Conservation (phyloP, 2,113 vertebrate species). For the Climacteris rufus region DNA sequence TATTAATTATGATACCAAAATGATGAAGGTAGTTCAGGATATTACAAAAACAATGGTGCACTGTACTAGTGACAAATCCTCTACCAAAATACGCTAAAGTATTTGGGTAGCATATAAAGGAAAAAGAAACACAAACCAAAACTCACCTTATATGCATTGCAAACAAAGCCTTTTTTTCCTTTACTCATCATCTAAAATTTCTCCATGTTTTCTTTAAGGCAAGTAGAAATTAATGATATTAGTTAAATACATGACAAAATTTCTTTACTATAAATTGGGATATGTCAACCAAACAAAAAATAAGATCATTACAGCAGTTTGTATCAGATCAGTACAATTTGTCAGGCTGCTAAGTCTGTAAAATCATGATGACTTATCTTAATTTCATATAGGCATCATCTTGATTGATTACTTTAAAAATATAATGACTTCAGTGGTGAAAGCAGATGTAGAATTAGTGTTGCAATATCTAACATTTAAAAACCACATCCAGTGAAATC, state of each 20-base stretch:
- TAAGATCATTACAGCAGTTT: background rate
- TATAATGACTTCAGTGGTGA: background rate
- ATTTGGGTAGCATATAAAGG: background rate
- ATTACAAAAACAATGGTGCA: background rate
- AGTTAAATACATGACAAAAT: background rate
- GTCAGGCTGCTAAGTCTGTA: background rate
- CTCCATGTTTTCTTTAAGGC: background rate
- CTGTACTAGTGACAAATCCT: background rate
- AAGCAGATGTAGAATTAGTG: background rate
- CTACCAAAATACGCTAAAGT: background rate
- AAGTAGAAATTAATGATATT: background rate
- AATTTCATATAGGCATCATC: background rate
- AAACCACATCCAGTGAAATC: background rate
- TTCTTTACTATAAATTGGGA: background rate
- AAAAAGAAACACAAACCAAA: background rate
- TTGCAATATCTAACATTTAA: background rate
- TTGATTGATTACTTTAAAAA: background rate
- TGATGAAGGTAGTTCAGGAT: background rate
- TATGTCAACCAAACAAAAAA: background rate
- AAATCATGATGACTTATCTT: background rate
- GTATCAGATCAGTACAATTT: background rate
- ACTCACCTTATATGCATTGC: background rate
- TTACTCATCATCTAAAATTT: background rate
- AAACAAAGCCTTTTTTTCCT: background rate
- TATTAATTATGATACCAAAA: background rate